These are phyloP conservation scores for Hippasteria phrygiana DNA, from an alignment of 53 echinoderm and acorn worm genomes.

Conservation along the genomic window DNA sequence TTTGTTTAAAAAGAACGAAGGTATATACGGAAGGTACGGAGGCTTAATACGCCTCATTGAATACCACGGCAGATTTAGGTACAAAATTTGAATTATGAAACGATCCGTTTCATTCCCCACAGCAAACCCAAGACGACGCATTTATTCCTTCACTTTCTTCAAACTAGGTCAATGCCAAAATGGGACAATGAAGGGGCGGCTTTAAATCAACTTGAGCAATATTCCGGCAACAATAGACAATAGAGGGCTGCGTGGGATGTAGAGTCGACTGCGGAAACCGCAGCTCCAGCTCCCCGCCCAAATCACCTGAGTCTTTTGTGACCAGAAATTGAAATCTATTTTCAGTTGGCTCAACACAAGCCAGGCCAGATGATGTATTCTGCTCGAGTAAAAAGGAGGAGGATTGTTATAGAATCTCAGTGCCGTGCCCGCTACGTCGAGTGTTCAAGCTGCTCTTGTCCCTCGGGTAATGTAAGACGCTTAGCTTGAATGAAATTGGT, in stretches of 20 bases:
- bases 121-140: too few relatives aligned
- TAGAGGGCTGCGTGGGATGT: background rate
- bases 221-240: background rate
- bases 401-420: background rate
- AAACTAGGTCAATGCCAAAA: constrained; percentile 19
- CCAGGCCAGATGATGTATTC: background rate
- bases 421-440: background rate
- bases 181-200: background rate
- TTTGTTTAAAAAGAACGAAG: background rate
- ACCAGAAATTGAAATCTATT: background rate
- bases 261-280: background rate
- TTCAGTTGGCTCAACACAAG: background rate
- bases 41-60: too few relatives aligned
- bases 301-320: constrained; percentile 14
- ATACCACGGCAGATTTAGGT: too few relatives aligned
- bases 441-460: background rate
- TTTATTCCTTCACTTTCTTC: too few relatives aligned
- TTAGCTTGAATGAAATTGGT: background rate
- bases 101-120: too few relatives aligned
- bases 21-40: too few relatives aligned
- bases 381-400: background rate
- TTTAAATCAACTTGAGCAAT: constrained; percentile 12
- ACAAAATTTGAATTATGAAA: too few relatives aligned
- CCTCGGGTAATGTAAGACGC: background rate
- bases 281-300: background rate